These are phyloP conservation scores for Phortica magna DNA, from an alignment of 2,888 invertebrate species.

Conservation along the genomic window DNA sequence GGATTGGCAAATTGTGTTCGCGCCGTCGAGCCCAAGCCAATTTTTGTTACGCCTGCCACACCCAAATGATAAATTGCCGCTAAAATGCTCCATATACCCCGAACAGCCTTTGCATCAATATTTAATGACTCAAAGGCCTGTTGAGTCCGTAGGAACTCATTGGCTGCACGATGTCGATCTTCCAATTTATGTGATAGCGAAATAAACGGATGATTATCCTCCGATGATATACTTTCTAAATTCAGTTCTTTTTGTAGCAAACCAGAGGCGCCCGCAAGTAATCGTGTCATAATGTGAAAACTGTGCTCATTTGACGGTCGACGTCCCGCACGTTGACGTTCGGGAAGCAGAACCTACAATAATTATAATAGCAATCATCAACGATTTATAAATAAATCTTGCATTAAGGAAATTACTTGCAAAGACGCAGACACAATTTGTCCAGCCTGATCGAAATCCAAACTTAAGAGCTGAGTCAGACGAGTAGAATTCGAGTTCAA, in stretches of 20 bases:
- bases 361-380: neutral
- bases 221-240: constrained; percentile 84
- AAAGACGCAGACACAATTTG: constrained; percentile 93
- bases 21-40: constrained; percentile 75
- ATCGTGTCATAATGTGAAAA: constrained; percentile 79
- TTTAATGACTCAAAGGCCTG: constrained; percentile 87
- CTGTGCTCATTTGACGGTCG: constrained; percentile 82
- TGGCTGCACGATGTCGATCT: constrained; percentile 87
- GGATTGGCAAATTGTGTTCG: constrained; percentile 86
- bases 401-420: constrained; percentile 80
- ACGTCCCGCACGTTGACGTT: constrained; percentile 85
- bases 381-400: neutral
- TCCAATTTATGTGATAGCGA: constrained; percentile 87
- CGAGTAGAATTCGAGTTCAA: constrained; percentile 93
- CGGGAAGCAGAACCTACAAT: constrained; percentile 88
- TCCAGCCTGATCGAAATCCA: constrained; percentile 97
- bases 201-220: constrained; percentile 88
- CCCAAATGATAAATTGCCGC: constrained; percentile 97
- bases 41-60: constrained; percentile 89
- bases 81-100: constrained; percentile 90
- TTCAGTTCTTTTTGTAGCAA: constrained; percentile 89
- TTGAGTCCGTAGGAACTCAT: constrained; percentile 89
- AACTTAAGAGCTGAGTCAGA: constrained; percentile 93
- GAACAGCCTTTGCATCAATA: constrained; percentile 87
- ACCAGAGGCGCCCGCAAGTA: constrained; percentile 88